Percentiles rank a stretch among this genome's conserved stretches.
phyloP scores from a whole-genome alignment of 2,113 vertebrate genomes.

The Hemichromis elongatus region DNA sequence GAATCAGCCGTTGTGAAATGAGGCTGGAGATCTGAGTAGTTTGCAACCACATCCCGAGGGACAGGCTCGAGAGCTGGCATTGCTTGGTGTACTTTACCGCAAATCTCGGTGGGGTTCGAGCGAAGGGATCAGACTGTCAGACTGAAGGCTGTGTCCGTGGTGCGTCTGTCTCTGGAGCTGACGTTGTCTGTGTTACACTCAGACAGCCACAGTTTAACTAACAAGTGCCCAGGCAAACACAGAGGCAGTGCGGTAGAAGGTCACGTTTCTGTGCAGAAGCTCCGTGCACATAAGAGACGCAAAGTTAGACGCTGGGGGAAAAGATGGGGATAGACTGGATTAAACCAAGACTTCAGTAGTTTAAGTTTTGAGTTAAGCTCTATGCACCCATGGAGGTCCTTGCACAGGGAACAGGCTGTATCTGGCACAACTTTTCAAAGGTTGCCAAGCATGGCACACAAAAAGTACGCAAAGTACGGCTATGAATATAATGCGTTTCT shows the following conservation, averaged over 20 bases:
- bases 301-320: not conserved
- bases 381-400: not conserved
- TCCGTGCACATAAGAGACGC: not conserved
- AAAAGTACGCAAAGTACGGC: not conserved
- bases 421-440: not conserved
- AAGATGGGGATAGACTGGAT: not conserved
- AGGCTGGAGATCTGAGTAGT: constrained; percentile 21
- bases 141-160: not conserved
- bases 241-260: constrained; percentile 9
- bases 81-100: constrained; percentile 8
- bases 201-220: constrained; percentile 59
- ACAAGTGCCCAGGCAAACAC: constrained; percentile 49
- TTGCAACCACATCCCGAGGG: constrained; percentile 57
- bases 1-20: constrained; percentile 32
- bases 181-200: constrained; percentile 34
- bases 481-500: not conserved
- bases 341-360: not conserved
- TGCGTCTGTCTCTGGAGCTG: constrained; percentile 16
- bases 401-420: not conserved
- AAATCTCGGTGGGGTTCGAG: constrained; percentile 13
- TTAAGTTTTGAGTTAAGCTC: not conserved
- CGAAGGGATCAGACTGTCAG: constrained; percentile 10
- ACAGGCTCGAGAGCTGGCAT: constrained; percentile 22
- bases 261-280: constrained; percentile 6
- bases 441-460: not conserved